Base-by-base conservation (phyloP, 2,888 invertebrate species). In the Tenthredo mesomela region DNA sequence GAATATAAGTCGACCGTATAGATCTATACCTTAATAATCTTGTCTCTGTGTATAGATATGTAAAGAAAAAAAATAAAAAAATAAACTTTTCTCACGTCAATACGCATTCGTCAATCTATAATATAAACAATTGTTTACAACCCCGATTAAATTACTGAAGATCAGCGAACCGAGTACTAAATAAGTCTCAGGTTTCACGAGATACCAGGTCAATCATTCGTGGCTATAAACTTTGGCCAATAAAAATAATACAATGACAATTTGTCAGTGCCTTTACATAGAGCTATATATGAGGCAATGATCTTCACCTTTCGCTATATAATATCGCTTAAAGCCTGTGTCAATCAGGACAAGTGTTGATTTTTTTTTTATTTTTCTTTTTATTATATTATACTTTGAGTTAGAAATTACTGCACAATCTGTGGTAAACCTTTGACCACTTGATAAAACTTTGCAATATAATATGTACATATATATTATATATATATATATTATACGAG, bases 181-280 rank as follows among this genome's bases (percentile, higher is more conserved):
- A 80, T 61, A 80, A 47, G 80, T 80, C 33, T 80, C 61, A 21
- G 25, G 80, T 80, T 80, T 80, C 80, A 80, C 80, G 80, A 80
- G 50, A 73, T 73, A 73, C 71, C 71, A 73, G 71, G 71, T 80
- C 77, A 61, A 61, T 58, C 80, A 25, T 50, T 18, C 15, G n/a
- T 77, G 50, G 9, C 29, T 54, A 40, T 33, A 29, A 67, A 67
- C 43, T 73, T 43, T 40, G 43, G 73, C 43, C 43, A 77, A 29
- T 54, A 54, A 77, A 54, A 77, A 77, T 77, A n/a, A n/a, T 21
- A 4, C 61, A 18, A 40, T 80, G 61, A 61, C 80, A 80, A 80
- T 61, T 61, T 61, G 80, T 80, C 80, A n/a, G 21, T 61, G 61
- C 40, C 25, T 47, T 15, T 47, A 47, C 47, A 47, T 3, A 47